phyloP scores from a whole-genome alignment of 53 echinoderm and acorn worm species.

The Temnopleurus reevesii region DNA sequence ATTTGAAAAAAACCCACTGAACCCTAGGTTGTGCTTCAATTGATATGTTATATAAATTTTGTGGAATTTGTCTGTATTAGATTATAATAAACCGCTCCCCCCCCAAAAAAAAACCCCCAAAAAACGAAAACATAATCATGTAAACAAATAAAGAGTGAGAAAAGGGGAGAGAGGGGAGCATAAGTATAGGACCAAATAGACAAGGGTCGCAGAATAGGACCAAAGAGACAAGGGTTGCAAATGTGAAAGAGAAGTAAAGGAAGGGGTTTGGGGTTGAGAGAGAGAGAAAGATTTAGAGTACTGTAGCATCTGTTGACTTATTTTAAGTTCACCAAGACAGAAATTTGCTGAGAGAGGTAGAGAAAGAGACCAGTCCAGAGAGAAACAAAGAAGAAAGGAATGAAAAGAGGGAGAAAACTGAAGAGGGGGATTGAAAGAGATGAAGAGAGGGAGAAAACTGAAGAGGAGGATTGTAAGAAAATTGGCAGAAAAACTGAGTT shows the following conservation, averaged over 20 bases:
- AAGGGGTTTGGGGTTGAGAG: neutral
- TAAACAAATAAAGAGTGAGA: too few species aligned
- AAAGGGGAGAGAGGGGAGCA: neutral
- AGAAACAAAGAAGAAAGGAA: neutral
- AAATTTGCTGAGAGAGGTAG: neutral
- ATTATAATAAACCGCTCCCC: too few species aligned
- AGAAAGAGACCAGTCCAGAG: neutral
- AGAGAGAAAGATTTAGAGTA: neutral
- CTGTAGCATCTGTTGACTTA: too few species aligned
- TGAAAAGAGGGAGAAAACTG: neutral
- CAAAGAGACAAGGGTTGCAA: neutral
- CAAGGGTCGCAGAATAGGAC: neutral
- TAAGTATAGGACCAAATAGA: neutral
- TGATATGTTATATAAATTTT: too few species aligned
- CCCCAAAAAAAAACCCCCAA: too few species aligned
- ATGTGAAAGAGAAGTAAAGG: neutral
- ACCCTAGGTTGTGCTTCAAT: too few species aligned
- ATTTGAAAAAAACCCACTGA: too few species aligned
- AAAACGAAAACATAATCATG: too few species aligned
- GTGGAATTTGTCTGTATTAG: too few species aligned
- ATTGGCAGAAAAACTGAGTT: too few species aligned
- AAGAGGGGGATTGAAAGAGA: neutral
- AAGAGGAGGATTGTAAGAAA: neutral
- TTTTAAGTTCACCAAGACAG: neutral
- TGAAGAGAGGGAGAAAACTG: neutral